Conservation (phyloP, 2,113 vertebrate genomes). For the Chroicocephalus ridibundus region DNA sequence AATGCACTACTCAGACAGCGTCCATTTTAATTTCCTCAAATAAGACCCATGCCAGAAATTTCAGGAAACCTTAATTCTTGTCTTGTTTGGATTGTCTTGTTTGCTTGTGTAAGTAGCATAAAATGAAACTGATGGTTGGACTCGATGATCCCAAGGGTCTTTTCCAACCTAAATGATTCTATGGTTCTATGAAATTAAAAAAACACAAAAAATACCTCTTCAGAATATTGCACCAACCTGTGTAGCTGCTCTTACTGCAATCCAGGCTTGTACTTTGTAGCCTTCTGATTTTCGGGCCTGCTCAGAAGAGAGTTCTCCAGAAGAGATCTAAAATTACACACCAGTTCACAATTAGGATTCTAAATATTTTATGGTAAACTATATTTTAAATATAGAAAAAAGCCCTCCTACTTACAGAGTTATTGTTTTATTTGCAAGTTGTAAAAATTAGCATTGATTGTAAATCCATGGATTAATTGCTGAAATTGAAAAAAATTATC, state of each 20-base stretch:
- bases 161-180: no score
- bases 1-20: background rate
- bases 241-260: slow-evolving; percentile 80
- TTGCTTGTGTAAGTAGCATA: background rate
- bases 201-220: background rate
- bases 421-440: background rate
- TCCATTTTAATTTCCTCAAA: background rate
- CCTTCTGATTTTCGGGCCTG: slow-evolving; percentile 23
- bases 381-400: background rate
- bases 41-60: slow-evolving; percentile 8
- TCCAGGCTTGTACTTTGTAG: slow-evolving; percentile 75
- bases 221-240: slow-evolving; percentile 72
- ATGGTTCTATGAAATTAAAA: background rate
- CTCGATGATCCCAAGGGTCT: no score
- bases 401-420: background rate
- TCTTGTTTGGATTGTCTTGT: background rate
- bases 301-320: background rate
- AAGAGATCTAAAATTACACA: slow-evolving; percentile 45
- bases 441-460: background rate
- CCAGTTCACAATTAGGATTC: background rate
- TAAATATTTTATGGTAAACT: background rate
- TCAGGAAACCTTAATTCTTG: background rate
- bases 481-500: background rate
- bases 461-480: background rate
- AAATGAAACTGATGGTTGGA: background rate